Percentiles rank a stretch among this genome's conserved stretches.
phyloP scores from a whole-genome alignment of 2,113 vertebrate species.

The Galemys pyrenaicus region DNA sequence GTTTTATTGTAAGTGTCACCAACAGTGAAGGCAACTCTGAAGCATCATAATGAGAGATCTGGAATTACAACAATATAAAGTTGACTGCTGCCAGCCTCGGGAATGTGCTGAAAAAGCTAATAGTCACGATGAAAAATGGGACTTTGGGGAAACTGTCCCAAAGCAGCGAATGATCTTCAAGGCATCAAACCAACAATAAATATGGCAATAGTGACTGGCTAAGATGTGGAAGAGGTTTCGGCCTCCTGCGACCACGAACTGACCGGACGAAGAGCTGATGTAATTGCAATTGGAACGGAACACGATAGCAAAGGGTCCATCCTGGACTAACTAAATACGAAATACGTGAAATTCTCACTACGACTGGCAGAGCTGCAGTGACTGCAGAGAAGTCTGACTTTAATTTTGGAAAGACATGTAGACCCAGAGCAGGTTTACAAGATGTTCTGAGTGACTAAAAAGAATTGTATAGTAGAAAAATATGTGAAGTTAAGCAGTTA shows the following conservation, averaged over 20 bases:
- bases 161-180: no score
- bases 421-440: background rate
- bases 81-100: no score
- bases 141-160: background rate
- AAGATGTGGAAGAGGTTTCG: background rate
- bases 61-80: no score
- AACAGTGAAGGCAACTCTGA: background rate
- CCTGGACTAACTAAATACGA: background rate
- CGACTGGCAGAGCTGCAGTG: background rate
- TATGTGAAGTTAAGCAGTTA: background rate
- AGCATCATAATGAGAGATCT: no score
- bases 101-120: no score
- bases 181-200: no score
- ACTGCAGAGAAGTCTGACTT: background rate
- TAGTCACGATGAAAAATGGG: no score
- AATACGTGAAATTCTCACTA: background rate
- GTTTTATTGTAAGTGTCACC: background rate
- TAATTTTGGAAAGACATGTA: background rate
- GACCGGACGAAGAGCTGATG: background rate
- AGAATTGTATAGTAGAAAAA: background rate
- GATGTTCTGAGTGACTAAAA: background rate
- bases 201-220: no score
- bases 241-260: background rate
- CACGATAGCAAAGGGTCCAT: no score
- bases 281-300: background rate